phyloP scores from a whole-genome alignment of 2,113 vertebrate species.

The Aspiorhynchus laticeps region DNA sequence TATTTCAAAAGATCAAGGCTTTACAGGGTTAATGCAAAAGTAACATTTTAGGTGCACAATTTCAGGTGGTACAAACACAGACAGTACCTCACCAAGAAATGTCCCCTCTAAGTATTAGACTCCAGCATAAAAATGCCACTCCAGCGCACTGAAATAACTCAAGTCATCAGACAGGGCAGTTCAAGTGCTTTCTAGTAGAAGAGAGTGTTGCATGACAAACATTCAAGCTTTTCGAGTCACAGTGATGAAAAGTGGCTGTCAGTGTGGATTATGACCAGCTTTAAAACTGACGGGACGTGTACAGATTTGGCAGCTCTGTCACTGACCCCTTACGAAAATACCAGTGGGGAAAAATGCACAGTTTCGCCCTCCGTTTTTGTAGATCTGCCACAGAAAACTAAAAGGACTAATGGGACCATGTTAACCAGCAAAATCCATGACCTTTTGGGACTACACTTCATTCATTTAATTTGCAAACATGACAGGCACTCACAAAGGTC shows the following conservation, averaged over 20 bases:
- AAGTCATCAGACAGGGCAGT: neutral
- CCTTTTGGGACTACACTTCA: neutral
- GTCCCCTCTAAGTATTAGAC: neutral
- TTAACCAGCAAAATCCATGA: neutral
- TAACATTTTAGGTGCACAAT: neutral
- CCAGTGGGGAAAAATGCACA: neutral
- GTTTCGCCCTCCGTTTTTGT: neutral
- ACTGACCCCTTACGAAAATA: conserved; percentile 24
- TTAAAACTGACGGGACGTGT: neutral
- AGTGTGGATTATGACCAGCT: conserved; percentile 20
- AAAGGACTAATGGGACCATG: neutral
- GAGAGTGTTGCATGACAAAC: conserved; percentile 19
- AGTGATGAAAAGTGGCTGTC: conserved; percentile 15
- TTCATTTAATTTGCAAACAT: neutral
- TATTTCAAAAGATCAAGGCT: neutral
- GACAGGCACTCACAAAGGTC: neutral
- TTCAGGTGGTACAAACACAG: neutral
- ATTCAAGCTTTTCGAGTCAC: neutral
- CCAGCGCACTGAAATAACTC: conserved; percentile 9
- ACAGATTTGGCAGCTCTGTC: neutral
- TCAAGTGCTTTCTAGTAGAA: neutral
- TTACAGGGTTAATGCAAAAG: neutral
- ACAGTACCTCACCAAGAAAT: neutral
- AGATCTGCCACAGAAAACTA: neutral
- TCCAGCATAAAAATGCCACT: neutral